These are phyloP conservation scores for Parnassius smintheus DNA, from an alignment of 2,888 invertebrate species.

Conservation along the genomic window DNA sequence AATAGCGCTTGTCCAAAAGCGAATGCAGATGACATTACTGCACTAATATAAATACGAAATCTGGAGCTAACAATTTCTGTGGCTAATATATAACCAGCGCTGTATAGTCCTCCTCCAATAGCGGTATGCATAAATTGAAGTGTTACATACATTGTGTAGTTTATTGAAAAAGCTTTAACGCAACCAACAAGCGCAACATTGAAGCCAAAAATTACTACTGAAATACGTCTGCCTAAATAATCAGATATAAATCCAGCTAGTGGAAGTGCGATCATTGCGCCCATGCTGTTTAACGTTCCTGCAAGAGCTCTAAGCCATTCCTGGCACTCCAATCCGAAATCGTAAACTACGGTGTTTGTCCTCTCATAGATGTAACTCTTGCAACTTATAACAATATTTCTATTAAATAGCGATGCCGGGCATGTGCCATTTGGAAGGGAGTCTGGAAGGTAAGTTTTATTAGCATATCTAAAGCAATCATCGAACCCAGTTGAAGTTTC, in stretches of 20 bases:
- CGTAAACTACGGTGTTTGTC: slow-evolving; percentile 66
- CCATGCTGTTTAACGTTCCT: slow-evolving; percentile 87
- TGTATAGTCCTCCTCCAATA: slow-evolving; percentile 68
- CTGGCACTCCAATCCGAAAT: slow-evolving; percentile 70
- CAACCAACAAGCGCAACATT: slow-evolving; percentile 62
- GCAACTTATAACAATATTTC: slow-evolving; percentile 49
- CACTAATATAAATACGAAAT: slow-evolving; percentile 86
- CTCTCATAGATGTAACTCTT: slow-evolving; percentile 61
- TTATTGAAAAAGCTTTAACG: slow-evolving; percentile 66
- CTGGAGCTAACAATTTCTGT: slow-evolving; percentile 89
- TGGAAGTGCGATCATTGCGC: slow-evolving; percentile 85
- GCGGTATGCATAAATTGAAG: slow-evolving; percentile 67
- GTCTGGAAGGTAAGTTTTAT: slow-evolving; percentile 36
- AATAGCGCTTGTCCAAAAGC: slow-evolving; percentile 86
- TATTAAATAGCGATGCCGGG: slow-evolving; percentile 55
- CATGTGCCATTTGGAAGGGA: slow-evolving; percentile 40
- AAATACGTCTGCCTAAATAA: slow-evolving; percentile 66
- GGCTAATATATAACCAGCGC: slow-evolving; percentile 78
- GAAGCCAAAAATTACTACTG: slow-evolving; percentile 65
- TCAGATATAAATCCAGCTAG: slow-evolving; percentile 87
- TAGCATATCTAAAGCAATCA: slow-evolving; percentile 58
- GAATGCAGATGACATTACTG: slow-evolving; percentile 85
- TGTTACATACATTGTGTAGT: slow-evolving; percentile 65
- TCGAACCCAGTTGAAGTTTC: slow-evolving; percentile 53
- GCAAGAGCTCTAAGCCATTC: slow-evolving; percentile 87